phyloP scores from a whole-genome alignment of 2,113 vertebrate genomes.

The Ancistrus triradiatus region DNA sequence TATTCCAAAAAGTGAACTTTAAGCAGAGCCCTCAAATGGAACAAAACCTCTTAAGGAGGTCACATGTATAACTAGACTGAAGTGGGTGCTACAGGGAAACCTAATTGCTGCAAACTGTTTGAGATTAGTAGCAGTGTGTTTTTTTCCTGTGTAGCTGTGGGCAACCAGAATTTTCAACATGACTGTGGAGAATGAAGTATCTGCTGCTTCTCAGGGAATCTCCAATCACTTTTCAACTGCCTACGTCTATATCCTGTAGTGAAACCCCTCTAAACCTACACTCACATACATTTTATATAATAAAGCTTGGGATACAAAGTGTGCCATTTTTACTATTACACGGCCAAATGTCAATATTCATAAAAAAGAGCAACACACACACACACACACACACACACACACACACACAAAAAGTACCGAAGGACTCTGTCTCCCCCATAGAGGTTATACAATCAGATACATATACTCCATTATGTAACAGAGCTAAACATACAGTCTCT shows the following conservation, averaged over 20 bases:
- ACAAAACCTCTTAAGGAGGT: not conserved
- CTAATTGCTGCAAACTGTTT: constrained; percentile 19
- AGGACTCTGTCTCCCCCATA: constrained; percentile 35
- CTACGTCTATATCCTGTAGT: constrained; percentile 12
- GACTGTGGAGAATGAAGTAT: constrained; percentile 13
- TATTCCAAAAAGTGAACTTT: not conserved
- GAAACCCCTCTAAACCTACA: constrained; percentile 6
- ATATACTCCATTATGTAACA: constrained; percentile 38
- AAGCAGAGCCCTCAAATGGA: not conserved
- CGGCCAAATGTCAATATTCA: constrained; percentile 19
- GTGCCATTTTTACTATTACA: not conserved
- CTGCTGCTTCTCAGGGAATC: constrained; percentile 31
- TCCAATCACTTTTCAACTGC: constrained; percentile 19
- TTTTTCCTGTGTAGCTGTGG: constrained; percentile 8
- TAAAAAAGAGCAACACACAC: constrained; percentile 14
- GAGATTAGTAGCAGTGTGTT: not conserved
- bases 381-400: not conserved
- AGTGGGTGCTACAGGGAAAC: constrained; percentile 1
- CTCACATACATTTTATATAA: constrained; percentile 14
- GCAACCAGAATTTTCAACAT: constrained; percentile 19
- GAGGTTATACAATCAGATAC: constrained; percentile 39
- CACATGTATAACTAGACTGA: constrained; percentile 2
- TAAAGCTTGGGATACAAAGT: not conserved
- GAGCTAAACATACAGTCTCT: constrained; percentile 26
- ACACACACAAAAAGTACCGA: constrained; percentile 10